Conservation (phyloP, 2,888 invertebrate species). For the Lysandra coridon region DNA sequence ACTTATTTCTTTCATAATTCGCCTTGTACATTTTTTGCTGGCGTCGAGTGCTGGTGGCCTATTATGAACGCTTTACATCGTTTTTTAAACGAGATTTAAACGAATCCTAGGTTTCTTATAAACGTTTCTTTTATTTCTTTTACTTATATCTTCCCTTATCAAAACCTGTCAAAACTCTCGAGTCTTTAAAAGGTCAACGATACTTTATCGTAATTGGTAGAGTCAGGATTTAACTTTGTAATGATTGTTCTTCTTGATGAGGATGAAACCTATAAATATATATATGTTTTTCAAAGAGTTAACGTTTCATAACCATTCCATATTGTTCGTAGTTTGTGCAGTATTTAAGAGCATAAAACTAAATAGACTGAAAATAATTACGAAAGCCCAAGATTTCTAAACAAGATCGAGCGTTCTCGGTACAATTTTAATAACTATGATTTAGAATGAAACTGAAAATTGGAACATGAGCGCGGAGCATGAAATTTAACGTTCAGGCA, state of each 20-base stretch:
- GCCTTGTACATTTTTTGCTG: slow-evolving; percentile 29
- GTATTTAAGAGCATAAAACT: background rate
- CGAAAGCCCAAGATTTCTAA: slow-evolving; percentile 18
- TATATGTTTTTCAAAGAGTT: background rate
- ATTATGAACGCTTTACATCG: slow-evolving; percentile 6
- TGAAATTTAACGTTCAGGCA: slow-evolving; percentile 37
- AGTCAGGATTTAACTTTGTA: background rate
- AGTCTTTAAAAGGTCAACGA: background rate
- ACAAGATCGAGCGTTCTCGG: background rate
- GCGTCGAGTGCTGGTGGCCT: background rate
- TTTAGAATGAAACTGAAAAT: slow-evolving; percentile 32
- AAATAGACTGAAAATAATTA: slow-evolving; percentile 22
- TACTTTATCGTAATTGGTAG: background rate
- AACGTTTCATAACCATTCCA: background rate
- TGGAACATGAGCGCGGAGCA: slow-evolving; percentile 35
- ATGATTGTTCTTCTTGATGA: background rate
- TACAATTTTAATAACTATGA: slow-evolving; percentile 26
- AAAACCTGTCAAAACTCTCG: background rate
- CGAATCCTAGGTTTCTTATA: background rate
- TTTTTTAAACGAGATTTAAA: slow-evolving; percentile 5
- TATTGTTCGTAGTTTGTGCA: background rate
- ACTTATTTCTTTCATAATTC: slow-evolving; percentile 27
- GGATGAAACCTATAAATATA: background rate
- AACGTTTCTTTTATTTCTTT: background rate
- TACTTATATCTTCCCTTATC: background rate